Percentiles rank a stretch among this genome's conserved stretches.
Conservation (phyloP, 2,888 invertebrate genomes). For the Amiota mariae region DNA sequence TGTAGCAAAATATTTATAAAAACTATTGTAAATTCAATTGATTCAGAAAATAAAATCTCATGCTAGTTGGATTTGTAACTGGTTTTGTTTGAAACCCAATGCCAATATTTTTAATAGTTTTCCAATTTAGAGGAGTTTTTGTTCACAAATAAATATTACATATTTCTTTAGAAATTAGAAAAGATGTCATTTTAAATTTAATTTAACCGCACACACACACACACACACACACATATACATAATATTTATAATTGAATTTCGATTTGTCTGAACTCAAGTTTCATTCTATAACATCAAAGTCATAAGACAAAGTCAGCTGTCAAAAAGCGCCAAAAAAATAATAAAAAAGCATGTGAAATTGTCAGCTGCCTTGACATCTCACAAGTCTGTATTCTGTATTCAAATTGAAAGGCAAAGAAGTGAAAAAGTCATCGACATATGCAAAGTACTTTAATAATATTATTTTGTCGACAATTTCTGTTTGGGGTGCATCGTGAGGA, state of each 20-base stretch:
- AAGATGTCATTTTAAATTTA: no score
- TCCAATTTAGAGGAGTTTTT: no score
- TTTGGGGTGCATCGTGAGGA: not conserved
- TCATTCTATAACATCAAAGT: conserved; percentile 2
- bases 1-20: no score
- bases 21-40: no score
- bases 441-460: conserved; percentile 19
- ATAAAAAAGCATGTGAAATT: not conserved
- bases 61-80: no score
- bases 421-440: not conserved
- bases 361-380: conserved; percentile 5
- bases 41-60: no score
- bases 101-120: no score
- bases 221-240: no score
- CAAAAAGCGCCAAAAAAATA: not conserved
- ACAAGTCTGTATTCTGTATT: not conserved
- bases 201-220: no score
- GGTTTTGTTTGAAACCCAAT: no score
- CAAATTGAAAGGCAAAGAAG: not conserved
- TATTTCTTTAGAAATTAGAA: no score
- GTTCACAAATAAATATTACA: no score
- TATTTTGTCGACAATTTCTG: conserved; percentile 49
- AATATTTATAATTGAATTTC: not conserved
- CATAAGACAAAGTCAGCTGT: conserved; percentile 2
- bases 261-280: conserved; percentile 15